These are phyloP conservation scores for Sphyrna mokarran DNA, from an alignment of 2,113 vertebrate species.

Conservation along the genomic window DNA sequence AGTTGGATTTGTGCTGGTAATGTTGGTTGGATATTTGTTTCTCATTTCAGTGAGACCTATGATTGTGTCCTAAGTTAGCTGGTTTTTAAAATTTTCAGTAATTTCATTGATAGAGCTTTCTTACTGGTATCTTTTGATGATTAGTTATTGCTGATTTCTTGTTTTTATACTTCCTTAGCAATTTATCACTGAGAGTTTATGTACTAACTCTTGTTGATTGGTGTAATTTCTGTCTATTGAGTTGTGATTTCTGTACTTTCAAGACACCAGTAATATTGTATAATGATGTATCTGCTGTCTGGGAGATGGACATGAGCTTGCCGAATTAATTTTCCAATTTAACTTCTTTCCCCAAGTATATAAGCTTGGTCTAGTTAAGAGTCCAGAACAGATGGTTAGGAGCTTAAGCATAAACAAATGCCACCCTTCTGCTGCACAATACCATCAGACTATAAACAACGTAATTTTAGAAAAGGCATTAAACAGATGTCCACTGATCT, in stretches of 20 bases:
- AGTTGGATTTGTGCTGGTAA: not conserved
- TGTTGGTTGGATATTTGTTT: not conserved
- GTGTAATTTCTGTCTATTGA: not conserved
- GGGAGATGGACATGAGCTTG: not conserved
- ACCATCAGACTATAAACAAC: not conserved
- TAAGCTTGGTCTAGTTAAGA: not conserved
- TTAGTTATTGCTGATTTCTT: not conserved
- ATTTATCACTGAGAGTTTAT: not conserved
- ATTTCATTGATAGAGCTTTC: not conserved
- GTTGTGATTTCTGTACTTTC: not conserved
- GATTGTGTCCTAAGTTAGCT: not conserved
- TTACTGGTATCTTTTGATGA: not conserved
- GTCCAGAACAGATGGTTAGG: not conserved
- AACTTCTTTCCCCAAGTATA: not conserved
- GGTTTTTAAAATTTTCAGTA: not conserved
- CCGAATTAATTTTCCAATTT: not conserved
- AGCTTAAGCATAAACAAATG: not conserved
- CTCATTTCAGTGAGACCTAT: not conserved
- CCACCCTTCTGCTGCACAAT: not conserved
- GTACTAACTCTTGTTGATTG: not conserved
- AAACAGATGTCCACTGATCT: not conserved
- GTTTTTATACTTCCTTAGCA: not conserved
- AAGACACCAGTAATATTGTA: not conserved
- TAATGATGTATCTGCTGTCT: not conserved
- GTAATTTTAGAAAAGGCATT: not conserved